phyloP scores from a whole-genome alignment of 2,888 invertebrate genomes.

The Parasteatoda lunata region DNA sequence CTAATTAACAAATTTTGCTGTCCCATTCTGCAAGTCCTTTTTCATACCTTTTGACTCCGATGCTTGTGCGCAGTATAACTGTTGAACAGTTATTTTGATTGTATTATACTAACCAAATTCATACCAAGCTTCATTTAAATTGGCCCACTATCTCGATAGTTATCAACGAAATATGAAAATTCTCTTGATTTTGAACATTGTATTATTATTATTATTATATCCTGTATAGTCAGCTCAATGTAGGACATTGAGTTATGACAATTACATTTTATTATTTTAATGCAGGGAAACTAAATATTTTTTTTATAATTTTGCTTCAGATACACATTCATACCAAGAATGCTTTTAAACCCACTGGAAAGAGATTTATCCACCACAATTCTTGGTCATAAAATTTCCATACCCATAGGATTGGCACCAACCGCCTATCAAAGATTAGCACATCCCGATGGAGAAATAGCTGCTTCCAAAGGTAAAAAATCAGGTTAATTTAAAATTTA shows the following conservation, averaged over 20 bases:
- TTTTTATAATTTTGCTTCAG: conserved; percentile 50
- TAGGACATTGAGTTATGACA: not conserved
- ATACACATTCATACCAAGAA: conserved; percentile 73
- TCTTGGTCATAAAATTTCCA: conserved; percentile 80
- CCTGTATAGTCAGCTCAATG: not conserved
- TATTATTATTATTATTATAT: not conserved
- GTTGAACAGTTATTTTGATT: too few species aligned
- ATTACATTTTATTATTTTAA: too few species aligned
- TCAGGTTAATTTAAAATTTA: too few species aligned
- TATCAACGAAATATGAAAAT: too few species aligned
- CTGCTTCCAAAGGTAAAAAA: conserved; percentile 82
- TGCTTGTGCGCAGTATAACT: too few species aligned
- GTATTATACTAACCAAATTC: too few species aligned
- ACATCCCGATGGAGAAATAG: conserved; percentile 89
- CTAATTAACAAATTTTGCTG: too few species aligned
- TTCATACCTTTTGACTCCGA: too few species aligned
- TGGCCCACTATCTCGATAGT: not conserved
- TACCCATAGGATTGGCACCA: conserved; percentile 85
- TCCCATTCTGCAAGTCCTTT: too few species aligned
- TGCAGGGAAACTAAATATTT: too few species aligned
- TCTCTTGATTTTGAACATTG: not conserved
- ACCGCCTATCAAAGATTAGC: conserved; percentile 80
- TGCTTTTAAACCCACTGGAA: conserved; percentile 72
- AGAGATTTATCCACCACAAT: conserved; percentile 76
- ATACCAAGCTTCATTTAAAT: too few species aligned